Evolutionary conservation across 2,888 invertebrate species (phyloP).

Genomic region (Pristionchus maxplancki): DNA sequence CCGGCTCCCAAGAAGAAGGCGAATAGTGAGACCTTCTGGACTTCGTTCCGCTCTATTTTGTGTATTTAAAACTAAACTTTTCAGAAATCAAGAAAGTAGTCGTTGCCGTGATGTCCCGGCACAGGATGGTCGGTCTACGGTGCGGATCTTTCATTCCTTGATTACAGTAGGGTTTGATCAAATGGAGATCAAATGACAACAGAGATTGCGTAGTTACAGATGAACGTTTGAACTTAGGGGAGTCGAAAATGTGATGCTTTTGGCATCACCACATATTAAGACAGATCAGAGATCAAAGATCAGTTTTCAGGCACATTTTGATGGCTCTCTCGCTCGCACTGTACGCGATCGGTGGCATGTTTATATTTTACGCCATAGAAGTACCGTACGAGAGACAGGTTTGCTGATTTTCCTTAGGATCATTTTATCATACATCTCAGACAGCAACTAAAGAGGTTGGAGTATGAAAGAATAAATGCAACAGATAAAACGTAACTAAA

Average conservation of each 20-base stretch:
- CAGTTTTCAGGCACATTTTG: neutral
- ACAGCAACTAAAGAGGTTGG: neutral
- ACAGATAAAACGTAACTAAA: neutral
- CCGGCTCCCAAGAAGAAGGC: neutral
- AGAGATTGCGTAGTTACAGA: neutral
- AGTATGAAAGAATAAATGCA: neutral
- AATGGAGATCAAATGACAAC: neutral
- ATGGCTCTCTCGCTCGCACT: neutral
- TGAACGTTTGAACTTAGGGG: neutral
- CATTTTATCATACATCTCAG: neutral
- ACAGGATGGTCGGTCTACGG: neutral
- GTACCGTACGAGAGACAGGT: slow-evolving; percentile 32
- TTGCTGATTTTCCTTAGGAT: neutral
- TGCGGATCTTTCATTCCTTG: neutral
- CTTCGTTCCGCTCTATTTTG: neutral
- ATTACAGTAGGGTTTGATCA: slow-evolving; percentile 4
- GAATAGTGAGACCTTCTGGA: neutral
- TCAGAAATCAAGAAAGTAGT: neutral
- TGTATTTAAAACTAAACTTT: neutral
- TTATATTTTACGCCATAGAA: slow-evolving; percentile 26
- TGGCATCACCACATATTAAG: no score
- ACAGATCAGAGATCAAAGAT: no score
- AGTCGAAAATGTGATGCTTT: neutral
- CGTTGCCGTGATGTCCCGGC: neutral
- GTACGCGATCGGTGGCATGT: slow-evolving; percentile 30